Percentiles rank a stretch among this genome's conserved stretches.
phyloP scores from a whole-genome alignment of 1,140 invertebrate species.

The Oryctes rhinoceros region DNA sequence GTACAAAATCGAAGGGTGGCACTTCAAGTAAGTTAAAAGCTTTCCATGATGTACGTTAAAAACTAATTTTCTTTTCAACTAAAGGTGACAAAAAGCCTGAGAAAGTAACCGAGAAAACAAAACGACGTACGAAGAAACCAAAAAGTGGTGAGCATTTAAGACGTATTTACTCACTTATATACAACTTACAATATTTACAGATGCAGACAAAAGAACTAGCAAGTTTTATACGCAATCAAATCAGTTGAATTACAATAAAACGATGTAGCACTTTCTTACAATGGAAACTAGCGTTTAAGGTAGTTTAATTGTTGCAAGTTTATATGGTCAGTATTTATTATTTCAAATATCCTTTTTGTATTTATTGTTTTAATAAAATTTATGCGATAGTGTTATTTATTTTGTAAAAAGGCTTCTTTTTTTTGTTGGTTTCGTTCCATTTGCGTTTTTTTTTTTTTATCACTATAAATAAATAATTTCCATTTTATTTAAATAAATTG shows the following conservation, averaged over 20 bases:
- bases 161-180: not conserved
- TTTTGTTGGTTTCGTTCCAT: not conserved
- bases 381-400: not conserved
- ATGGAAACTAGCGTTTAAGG: not conserved
- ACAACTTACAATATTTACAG: not conserved
- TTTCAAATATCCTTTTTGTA: not conserved
- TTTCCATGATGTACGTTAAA: not conserved
- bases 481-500: too few relatives aligned
- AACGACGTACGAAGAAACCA: not conserved
- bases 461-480: too few relatives aligned
- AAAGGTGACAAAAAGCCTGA: not conserved
- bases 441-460: too few relatives aligned
- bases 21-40: not conserved
- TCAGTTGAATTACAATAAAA: not conserved
- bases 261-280: not conserved
- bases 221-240: not conserved
- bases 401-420: not conserved
- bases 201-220: not conserved
- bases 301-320: not conserved
- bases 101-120: not conserved
- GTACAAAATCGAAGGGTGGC: not conserved
- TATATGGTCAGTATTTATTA: slow-evolving; percentile 4
- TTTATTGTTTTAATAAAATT: slow-evolving; percentile 27
- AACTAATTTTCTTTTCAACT: not conserved
- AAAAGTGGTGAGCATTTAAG: not conserved